Base-by-base conservation (phyloP, 2,888 invertebrate species). In the Nesidiocoris tenuis region DNA sequence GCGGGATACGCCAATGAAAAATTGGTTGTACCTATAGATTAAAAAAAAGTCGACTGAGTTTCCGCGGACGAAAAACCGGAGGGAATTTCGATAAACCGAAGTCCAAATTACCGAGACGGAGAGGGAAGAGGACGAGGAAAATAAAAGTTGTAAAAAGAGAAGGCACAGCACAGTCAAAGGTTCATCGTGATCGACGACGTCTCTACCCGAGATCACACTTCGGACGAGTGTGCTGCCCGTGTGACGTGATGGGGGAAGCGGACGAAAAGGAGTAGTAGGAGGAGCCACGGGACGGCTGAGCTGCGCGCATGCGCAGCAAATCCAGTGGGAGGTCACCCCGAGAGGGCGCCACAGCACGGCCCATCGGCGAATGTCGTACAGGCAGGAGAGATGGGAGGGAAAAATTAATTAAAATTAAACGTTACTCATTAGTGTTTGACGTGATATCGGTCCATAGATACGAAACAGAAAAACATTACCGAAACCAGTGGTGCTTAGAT, bases 321-420 rank as follows among this genome's bases (percentile, higher is more conserved):
- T 1, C 57, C 16, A 12, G 39, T 21, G n/a, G 70, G 70, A 70
- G 70, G 70, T 70, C 70, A 70, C 22, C 16, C 23, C 7, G 17
- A 70, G 70, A 70, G 70, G 70, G 70, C 70, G 70, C 70, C 70
- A 70, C 70, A 57, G 61, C 25, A 22, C 70, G 57, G 70, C 39
- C 39, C n/a, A n/a, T n/a, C n/a, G n/a, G n/a, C n/a, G n/a, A n/a
- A n/a, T n/a, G n/a, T n/a, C n/a, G n/a, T n/a, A n/a, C n/a, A n/a
- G n/a, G n/a, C n/a, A n/a, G n/a, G n/a, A n/a, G n/a, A n/a, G n/a
- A n/a, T n/a, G n/a, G n/a, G n/a, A n/a, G n/a, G n/a, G n/a, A n/a
- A n/a, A n/a, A n/a, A n/a, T n/a, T n/a, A n/a, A n/a, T n/a, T n/a
- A n/a, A n/a, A n/a, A n/a, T n/a, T n/a, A n/a, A n/a, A n/a, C n/a